phyloP scores from a whole-genome alignment of 53 echinoderm and acorn worm genomes.

The Antedon mediterranea region DNA sequence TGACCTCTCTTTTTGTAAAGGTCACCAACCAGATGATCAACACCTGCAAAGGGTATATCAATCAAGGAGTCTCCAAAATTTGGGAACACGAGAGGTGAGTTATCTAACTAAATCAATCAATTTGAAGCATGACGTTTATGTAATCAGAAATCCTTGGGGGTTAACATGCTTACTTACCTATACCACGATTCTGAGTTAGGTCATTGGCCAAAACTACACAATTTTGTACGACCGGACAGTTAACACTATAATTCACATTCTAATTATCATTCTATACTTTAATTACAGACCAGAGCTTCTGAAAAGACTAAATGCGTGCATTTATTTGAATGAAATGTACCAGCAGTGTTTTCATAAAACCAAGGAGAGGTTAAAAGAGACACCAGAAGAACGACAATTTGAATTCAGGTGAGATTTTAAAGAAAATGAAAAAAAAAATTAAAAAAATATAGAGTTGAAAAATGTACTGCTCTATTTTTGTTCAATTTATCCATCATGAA shows the following conservation, averaged over 20 bases:
- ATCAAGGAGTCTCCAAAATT: slow-evolving; percentile 59
- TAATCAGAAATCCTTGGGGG: no score
- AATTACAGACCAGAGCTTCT: slow-evolving; percentile 51
- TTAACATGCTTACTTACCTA: no score
- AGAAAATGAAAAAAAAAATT: no score
- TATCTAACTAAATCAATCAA: no score
- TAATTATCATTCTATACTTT: not conserved
- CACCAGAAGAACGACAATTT: slow-evolving; percentile 96
- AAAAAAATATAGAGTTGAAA: no score
- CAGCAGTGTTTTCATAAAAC: slow-evolving; percentile 90
- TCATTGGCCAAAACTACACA: no score
- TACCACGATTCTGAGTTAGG: not conserved
- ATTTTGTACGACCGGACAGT: no score
- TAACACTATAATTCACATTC: no score
- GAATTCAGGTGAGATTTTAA: slow-evolving; percentile 99
- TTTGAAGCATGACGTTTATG: no score
- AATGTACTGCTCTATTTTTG: no score
- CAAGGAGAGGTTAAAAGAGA: slow-evolving; percentile 87
- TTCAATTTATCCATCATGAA: no score
- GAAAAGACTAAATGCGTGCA: slow-evolving; percentile 80
- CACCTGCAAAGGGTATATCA: slow-evolving; percentile 97
- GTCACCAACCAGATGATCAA: slow-evolving; percentile 99
- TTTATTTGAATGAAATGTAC: slow-evolving; percentile 84
- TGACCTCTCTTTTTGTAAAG: slow-evolving; percentile 94
- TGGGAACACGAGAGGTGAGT: slow-evolving; percentile 83